phyloP scores from a whole-genome alignment of 2,113 vertebrate species.

The Engystomops pustulosus region DNA sequence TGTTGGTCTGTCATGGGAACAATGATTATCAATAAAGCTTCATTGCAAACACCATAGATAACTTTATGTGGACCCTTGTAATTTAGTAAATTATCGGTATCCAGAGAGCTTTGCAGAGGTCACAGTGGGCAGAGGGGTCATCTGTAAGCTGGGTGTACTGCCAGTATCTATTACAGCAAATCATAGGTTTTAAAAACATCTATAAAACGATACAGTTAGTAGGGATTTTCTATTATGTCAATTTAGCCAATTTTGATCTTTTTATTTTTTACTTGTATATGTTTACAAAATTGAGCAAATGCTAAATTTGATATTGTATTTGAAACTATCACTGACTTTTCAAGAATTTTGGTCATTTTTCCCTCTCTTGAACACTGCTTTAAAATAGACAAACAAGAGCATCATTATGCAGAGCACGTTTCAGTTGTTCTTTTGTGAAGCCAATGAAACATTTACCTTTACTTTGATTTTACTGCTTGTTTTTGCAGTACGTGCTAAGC shows the following conservation, averaged over 20 bases:
- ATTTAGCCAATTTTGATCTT: neutral
- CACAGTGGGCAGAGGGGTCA: too few relatives aligned
- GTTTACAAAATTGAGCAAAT: neutral
- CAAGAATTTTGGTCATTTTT: conserved; percentile 14
- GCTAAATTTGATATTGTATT: neutral
- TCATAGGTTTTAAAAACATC: too few relatives aligned
- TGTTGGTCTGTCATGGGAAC: too few relatives aligned
- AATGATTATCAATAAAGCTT: too few relatives aligned
- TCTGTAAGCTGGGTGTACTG: too few relatives aligned
- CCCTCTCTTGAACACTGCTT: neutral
- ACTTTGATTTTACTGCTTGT: conserved; percentile 50
- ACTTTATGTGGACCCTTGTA: too few relatives aligned
- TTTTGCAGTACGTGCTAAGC: conserved; percentile 38
- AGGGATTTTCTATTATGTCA: neutral
- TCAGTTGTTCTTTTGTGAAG: conserved; percentile 37
- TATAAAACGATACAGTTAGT: neutral
- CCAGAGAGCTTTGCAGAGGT: too few relatives aligned
- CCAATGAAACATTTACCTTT: conserved; percentile 35
- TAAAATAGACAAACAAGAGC: conserved; percentile 6
- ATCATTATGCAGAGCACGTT: conserved; percentile 30
- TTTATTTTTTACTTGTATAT: neutral
- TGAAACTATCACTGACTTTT: neutral
- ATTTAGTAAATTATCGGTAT: too few relatives aligned
- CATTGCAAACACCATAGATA: too few relatives aligned
- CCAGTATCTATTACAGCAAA: neutral